Evolutionary conservation across 1,140 invertebrate genomes (phyloP).

Genomic region (Drosophila pruinosa): DNA sequence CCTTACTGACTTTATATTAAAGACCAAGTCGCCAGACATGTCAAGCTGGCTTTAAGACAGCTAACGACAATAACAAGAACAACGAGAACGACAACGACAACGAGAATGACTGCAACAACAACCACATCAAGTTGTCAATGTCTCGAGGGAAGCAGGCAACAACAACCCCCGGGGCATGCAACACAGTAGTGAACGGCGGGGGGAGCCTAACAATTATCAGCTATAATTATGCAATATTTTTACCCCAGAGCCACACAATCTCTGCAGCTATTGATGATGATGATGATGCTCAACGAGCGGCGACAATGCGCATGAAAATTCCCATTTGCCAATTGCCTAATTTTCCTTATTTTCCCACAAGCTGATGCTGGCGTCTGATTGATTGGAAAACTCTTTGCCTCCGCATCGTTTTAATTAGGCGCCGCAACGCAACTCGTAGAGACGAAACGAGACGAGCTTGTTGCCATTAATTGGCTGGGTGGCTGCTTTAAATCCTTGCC

Average conservation of each 20-base stretch:
- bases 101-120: constrained; percentile 7
- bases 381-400: constrained; percentile 65
- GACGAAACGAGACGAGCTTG: constrained; percentile 41
- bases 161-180: constrained; percentile 53
- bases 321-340: constrained; percentile 71
- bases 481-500: constrained; percentile 54
- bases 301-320: constrained; percentile 36
- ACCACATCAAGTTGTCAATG: constrained; percentile 68
- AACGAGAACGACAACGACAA: neutral
- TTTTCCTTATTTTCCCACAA: constrained; percentile 60
- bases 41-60: constrained; percentile 66
- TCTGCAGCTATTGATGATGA: neutral
- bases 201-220: constrained; percentile 63
- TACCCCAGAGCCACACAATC: neutral
- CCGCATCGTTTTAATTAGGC: constrained; percentile 68
- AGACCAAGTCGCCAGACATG: constrained; percentile 27
- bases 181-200: neutral
- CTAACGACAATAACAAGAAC: constrained; percentile 29
- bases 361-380: constrained; percentile 52
- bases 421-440: constrained; percentile 2
- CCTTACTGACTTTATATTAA: constrained; percentile 72
- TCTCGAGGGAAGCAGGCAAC: constrained; percentile 31
- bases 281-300: constrained; percentile 13
- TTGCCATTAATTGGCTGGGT: constrained; percentile 66
- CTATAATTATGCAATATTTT: constrained; percentile 76